Base-by-base conservation (phyloP, 2,113 vertebrate genomes). In the Reinhardtius hippoglossoides region DNA sequence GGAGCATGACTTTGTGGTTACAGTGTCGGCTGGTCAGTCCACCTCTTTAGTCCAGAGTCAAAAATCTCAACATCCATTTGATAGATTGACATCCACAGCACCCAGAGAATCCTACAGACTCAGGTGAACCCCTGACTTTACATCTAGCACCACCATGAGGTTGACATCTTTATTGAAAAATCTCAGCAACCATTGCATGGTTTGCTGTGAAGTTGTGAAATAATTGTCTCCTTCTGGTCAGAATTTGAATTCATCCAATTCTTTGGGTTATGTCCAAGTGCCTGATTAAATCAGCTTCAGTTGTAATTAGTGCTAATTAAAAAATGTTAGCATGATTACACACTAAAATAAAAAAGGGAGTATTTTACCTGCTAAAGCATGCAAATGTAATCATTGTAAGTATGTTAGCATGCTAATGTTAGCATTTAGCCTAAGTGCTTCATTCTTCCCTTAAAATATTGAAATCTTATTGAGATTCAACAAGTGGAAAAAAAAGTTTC, bases 61-160 rank as follows among this genome's bases (percentile, higher is more conserved):
- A 16, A 26, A 12, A 56, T 3, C 54, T 23, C 20, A 24, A 12
- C 24, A 27, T 3, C 24, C 23, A 6, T 26, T 2, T 15, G 24
- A 27, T 27, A 15, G 24, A 18, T 31, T 18, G 16, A 27, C 56
- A 15, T 27, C 6, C 24, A 59, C 26, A 27, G n/a, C 27, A 20
- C 57, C 26, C 27, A 35, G 26, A 31, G 57, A 59, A 59, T 60
- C 57, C 27, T 35, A 16, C 57, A 20, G 26, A 35, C 26, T 60
- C 27, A 31, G 26, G 26, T 60, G 16, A 35, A 60, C 26, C 57
- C 27, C 57, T 60, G 26, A 60, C 57, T 60, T 60, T 20, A 31
- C 57, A 35, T 37, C 16, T 60, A 37, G 58, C 58, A 60, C 58
- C 58, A 35, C 58, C 58, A 31, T 60, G 16, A 60, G 58, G 58